Evolutionary conservation across 2,888 invertebrate species (phyloP).

Genomic region (Eurytoma adleriae): DNA sequence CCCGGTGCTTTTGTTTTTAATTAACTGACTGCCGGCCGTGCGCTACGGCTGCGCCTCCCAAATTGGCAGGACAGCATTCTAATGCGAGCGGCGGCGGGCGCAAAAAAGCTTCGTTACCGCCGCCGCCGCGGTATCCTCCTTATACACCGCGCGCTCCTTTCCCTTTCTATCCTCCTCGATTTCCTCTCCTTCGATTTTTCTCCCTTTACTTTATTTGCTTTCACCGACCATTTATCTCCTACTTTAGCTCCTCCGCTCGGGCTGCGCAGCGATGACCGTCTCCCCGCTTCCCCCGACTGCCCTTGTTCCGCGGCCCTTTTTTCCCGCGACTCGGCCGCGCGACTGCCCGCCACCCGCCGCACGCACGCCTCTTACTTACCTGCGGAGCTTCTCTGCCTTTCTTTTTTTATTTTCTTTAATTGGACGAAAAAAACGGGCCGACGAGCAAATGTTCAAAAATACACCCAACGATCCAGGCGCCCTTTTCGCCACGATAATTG

Average conservation of each 20-base stretch:
- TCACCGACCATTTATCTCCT: constrained; percentile 57
- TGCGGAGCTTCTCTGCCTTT: not conserved
- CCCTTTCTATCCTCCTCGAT: constrained; percentile 44
- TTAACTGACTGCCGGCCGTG: constrained; percentile 65
- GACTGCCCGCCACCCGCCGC: not conserved
- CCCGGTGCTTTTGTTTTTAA: constrained; percentile 71
- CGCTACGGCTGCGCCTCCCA: constrained; percentile 62
- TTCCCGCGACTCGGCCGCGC: constrained; percentile 4
- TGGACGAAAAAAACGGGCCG: constrained; percentile 49
- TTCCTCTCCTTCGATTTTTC: constrained; percentile 52
- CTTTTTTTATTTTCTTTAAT: constrained; percentile 48
- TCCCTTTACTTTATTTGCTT: constrained; percentile 53
- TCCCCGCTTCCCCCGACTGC: not conserved
- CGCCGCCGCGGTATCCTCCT: constrained; percentile 32
- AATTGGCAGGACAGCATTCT: constrained; percentile 72
- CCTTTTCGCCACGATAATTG: constrained; percentile 46
- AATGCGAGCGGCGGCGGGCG: constrained; percentile 62
- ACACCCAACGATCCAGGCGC: constrained; percentile 18
- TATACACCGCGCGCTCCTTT: constrained; percentile 41
- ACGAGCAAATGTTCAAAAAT: constrained; percentile 48
- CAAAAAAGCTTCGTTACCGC: constrained; percentile 55
- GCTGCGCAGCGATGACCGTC: constrained; percentile 49
- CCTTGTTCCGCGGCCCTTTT: constrained; percentile 32
- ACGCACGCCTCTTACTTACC: constrained; percentile 30
- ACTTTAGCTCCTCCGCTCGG: constrained; percentile 49